Percentiles rank a stretch among this genome's conserved stretches.
These are phyloP conservation scores for Pagrus major DNA, from an alignment of 2,113 vertebrate genomes.

Conservation along the genomic window DNA sequence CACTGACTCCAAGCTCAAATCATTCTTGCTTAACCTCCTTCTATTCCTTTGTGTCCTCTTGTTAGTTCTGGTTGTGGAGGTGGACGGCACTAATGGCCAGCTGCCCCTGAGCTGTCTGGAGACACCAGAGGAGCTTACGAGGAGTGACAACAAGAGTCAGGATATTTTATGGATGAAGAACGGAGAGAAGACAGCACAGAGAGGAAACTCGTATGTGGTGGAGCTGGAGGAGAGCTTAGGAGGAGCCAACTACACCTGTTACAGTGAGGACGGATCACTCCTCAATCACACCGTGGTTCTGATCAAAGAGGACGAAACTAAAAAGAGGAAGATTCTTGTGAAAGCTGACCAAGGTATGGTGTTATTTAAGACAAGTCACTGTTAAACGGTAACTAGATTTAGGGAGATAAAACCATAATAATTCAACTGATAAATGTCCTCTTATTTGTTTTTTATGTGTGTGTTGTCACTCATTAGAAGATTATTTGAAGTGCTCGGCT, in stretches of 20 bases:
- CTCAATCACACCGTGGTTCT: slow-evolving; percentile 76
- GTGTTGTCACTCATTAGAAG: slow-evolving; percentile 10
- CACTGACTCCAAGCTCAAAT: not conserved
- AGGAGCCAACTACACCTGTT: slow-evolving; percentile 78
- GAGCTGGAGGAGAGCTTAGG: slow-evolving; percentile 64
- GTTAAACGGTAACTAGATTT: not conserved
- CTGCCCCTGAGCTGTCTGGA: slow-evolving; percentile 64
- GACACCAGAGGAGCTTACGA: not conserved
- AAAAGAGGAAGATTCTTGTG: slow-evolving; percentile 59
- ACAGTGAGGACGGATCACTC: slow-evolving; percentile 61
- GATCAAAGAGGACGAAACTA: slow-evolving; percentile 34
- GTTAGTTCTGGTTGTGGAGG: slow-evolving; percentile 72
- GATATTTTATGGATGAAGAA: slow-evolving; percentile 73
- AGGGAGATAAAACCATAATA: accelerated
- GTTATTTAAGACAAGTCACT: not conserved
- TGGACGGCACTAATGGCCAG: slow-evolving; percentile 47
- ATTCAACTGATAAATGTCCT: not conserved
- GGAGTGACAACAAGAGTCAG: not conserved
- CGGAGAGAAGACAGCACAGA: slow-evolving; percentile 31
- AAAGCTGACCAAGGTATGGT: slow-evolving; percentile 40
- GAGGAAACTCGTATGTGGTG: slow-evolving; percentile 59
- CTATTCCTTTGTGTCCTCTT: not conserved
- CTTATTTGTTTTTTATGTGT: not conserved
- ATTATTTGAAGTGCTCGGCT: slow-evolving; percentile 66
- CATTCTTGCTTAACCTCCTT: not conserved